Conservation (phyloP, 2,113 vertebrate species). For the Forbesichthys papilliferus region DNA sequence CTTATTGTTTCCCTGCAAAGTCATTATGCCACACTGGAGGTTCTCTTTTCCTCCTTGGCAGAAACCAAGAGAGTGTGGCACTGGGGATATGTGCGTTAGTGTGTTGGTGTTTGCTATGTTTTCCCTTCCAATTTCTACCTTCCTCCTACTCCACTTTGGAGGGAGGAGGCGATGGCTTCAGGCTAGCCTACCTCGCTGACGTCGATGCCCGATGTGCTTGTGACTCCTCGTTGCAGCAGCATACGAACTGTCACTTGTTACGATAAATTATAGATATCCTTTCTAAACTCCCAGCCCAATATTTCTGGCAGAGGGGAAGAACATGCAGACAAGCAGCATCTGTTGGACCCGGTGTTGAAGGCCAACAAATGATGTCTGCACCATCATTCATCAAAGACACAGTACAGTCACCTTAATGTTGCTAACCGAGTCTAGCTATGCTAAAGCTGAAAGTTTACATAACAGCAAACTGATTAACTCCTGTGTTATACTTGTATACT, state of each 20-base stretch:
- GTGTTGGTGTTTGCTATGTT: conserved; percentile 44
- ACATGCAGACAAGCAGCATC: conserved; percentile 71
- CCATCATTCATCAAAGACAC: conserved; percentile 38
- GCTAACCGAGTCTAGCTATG: neutral
- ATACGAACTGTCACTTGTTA: conserved; percentile 75
- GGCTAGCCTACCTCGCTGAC: conserved; percentile 62
- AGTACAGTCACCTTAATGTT: conserved; percentile 3
- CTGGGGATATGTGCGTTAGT: conserved; percentile 20
- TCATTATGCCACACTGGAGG: conserved; percentile 72
- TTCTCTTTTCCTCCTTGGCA: conserved; percentile 63
- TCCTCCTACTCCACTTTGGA: conserved; percentile 49
- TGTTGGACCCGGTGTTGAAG: conserved; percentile 55
- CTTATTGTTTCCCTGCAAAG: conserved; percentile 75
- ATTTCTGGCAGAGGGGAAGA: conserved; percentile 72
- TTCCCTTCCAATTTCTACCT: conserved; percentile 19
- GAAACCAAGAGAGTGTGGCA: conserved; percentile 33
- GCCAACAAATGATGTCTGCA: conserved; percentile 40
- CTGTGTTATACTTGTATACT: no score
- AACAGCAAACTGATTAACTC: no score
- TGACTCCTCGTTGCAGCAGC: conserved; percentile 57
- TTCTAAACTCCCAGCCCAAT: conserved; percentile 67
- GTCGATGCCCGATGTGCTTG: conserved; percentile 54
- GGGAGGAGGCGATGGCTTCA: conserved; percentile 61
- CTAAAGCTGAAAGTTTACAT: no score
- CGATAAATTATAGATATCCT: conserved; percentile 77